A percentile compares a stretch with the other conserved stretches of the same genome.
These are phyloP conservation scores for Coccyzus lansbergi DNA, from an alignment of 2,797 vertebrate genomes.

Conservation along the genomic window DNA sequence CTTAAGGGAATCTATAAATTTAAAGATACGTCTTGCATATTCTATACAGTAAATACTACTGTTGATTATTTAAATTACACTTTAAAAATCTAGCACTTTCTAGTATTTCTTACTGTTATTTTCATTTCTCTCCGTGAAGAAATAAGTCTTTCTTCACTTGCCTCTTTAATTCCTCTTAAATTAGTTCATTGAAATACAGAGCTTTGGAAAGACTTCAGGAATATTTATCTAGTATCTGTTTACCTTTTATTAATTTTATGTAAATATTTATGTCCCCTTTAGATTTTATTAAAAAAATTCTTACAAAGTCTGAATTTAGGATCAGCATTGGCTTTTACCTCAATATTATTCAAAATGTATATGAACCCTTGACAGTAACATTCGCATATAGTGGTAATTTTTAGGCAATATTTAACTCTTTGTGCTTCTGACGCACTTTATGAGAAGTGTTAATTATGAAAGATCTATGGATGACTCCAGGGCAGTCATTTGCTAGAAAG, in stretches of 20 bases:
- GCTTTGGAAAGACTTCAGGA: neutral
- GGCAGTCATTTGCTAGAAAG: neutral
- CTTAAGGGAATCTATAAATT: constrained; percentile 37
- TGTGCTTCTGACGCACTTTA: neutral
- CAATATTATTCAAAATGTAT: neutral
- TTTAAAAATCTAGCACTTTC: neutral
- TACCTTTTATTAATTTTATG: neutral
- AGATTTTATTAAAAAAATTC: neutral
- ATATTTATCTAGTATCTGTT: neutral
- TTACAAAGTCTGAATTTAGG: neutral
- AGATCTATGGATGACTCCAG: neutral
- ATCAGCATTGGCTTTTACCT: neutral
- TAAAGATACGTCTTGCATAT: neutral
- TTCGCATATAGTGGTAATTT: neutral
- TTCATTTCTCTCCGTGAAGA: neutral
- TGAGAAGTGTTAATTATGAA: neutral
- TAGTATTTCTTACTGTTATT: neutral
- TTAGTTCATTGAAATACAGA: neutral
- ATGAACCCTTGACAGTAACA: neutral
- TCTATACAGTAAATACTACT: neutral
- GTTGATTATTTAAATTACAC: neutral
- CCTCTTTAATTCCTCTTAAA: neutral
- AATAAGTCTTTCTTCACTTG: neutral
- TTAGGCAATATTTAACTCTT: constrained; percentile 1
- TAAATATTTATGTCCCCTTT: constrained; percentile 26